phyloP scores from a whole-genome alignment of 2,888 invertebrate genomes.

The Chymomyza caudatula region DNA sequence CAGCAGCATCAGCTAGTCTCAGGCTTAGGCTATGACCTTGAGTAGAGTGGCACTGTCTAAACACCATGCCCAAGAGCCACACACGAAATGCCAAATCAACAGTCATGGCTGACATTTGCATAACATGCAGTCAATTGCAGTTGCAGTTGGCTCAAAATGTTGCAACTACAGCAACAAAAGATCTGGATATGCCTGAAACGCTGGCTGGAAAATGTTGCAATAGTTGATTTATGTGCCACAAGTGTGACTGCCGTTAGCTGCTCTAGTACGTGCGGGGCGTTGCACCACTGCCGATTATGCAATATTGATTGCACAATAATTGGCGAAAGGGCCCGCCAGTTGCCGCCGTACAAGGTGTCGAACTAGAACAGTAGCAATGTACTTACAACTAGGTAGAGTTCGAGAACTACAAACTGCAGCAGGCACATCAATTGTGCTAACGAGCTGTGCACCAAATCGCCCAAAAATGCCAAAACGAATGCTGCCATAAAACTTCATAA shows the following conservation, averaged over 20 bases:
- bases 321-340: conserved; percentile 65
- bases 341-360: conserved; percentile 66
- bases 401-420: no score
- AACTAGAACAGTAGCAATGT: conserved; percentile 25
- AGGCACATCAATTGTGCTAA: conserved; percentile 33
- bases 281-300: conserved; percentile 62
- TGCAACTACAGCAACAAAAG: neutral
- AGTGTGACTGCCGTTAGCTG: conserved; percentile 66
- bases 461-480: conserved; percentile 44
- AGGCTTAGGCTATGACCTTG: neutral
- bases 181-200: neutral
- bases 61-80: conserved; percentile 67
- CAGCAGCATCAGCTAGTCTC: neutral
- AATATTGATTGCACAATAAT: conserved; percentile 70
- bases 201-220: neutral
- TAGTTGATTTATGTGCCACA: conserved; percentile 65
- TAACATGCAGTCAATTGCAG: conserved; percentile 49
- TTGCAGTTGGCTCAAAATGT: neutral
- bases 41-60: conserved; percentile 40
- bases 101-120: conserved; percentile 58
- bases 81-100: conserved; percentile 57
- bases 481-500: conserved; percentile 46
- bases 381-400: neutral
- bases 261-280: conserved; percentile 46
- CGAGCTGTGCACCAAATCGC: conserved; percentile 57